phyloP scores from a whole-genome alignment of 2,113 vertebrate genomes.

The Sapajus apella region DNA sequence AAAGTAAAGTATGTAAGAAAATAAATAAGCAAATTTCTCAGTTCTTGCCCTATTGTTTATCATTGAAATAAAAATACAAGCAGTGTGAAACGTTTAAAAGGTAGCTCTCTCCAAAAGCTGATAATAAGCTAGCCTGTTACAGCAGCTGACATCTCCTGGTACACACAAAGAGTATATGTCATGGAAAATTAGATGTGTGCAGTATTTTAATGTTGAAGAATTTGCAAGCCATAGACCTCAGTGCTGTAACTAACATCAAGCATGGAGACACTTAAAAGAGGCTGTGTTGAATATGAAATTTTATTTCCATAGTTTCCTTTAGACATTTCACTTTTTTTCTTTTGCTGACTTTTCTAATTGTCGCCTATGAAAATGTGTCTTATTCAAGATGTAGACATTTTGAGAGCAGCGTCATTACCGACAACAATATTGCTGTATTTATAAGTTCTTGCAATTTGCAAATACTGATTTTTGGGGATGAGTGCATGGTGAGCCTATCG shows the following conservation, averaged over 20 bases:
- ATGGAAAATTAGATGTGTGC: background rate
- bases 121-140: background rate
- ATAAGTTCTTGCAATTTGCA: background rate
- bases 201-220: background rate
- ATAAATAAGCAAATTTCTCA: background rate
- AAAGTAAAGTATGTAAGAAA: background rate
- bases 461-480: background rate
- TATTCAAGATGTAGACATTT: background rate
- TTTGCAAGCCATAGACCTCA: background rate
- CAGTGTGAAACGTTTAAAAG: background rate
- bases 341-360: conserved; percentile 32
- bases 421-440: background rate
- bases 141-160: background rate
- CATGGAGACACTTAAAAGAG: conserved; percentile 38
- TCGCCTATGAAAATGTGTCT: background rate
- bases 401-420: background rate
- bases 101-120: background rate
- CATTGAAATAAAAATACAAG: conserved; percentile 1
- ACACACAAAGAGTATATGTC: background rate
- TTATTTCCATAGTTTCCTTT: background rate
- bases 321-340: background rate
- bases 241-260: background rate
- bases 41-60: background rate
- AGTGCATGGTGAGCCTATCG: no score
- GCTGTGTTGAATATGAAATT: background rate